These are phyloP conservation scores for Periophthalmodon schlosseri DNA, from an alignment of 2,113 vertebrate genomes.

Conservation along the genomic window DNA sequence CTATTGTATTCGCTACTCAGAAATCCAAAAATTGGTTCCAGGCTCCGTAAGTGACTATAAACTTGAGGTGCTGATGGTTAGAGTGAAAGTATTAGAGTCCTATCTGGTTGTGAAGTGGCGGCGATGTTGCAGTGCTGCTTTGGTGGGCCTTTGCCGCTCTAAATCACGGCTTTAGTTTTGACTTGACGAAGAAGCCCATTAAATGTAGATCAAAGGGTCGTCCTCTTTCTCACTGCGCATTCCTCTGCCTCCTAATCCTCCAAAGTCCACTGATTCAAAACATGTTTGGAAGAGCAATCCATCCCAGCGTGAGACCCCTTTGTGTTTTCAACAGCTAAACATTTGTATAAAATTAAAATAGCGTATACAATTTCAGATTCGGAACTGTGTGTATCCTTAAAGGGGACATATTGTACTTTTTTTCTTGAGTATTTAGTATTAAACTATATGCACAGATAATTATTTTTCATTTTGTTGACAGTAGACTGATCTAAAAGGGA, in stretches of 20 bases:
- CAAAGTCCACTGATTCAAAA: slow-evolving; percentile 53
- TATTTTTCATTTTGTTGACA: too few species aligned
- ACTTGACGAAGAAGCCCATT: slow-evolving; percentile 55
- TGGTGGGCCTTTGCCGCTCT: slow-evolving; percentile 35
- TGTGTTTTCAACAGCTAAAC: slow-evolving; percentile 19
- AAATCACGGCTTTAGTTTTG: slow-evolving; percentile 35
- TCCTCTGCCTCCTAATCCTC: slow-evolving; percentile 54
- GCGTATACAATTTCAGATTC: slow-evolving; percentile 22
- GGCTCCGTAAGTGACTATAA: slow-evolving; percentile 31
- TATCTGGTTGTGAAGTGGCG: slow-evolving; percentile 44
- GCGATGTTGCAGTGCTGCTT: slow-evolving; percentile 32
- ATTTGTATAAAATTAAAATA: slow-evolving; percentile 15
- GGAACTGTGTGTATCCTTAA: background rate
- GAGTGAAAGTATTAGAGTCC: slow-evolving; percentile 54
- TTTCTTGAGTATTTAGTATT: too few species aligned
- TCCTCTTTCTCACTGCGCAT: slow-evolving; percentile 25
- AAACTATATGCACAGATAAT: too few species aligned
- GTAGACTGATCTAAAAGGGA: too few species aligned
- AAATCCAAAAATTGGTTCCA: slow-evolving; percentile 40
- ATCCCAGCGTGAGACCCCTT: slow-evolving; percentile 27
- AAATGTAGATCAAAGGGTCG: slow-evolving; percentile 64
- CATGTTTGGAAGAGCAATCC: slow-evolving; percentile 43
- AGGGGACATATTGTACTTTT: too few species aligned
- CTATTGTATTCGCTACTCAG: slow-evolving; percentile 41
- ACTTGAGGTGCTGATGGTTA: slow-evolving; percentile 53